Evolutionary conservation across 2,113 vertebrate species (phyloP).

Genomic region (Piprites chloris): DNA sequence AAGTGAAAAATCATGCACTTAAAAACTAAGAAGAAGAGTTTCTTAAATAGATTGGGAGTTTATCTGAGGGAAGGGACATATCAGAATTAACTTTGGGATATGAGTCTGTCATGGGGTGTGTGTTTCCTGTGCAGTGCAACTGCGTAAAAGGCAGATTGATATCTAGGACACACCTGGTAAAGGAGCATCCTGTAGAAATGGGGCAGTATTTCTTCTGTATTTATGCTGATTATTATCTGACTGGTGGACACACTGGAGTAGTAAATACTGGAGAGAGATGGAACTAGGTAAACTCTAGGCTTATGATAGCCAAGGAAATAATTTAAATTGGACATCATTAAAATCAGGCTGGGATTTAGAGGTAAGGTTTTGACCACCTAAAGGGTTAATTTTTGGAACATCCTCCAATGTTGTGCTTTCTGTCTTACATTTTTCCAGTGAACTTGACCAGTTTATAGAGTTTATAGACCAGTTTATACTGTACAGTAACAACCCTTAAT

Average conservation of each 20-base stretch:
- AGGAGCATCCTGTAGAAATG: neutral
- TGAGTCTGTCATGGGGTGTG: neutral
- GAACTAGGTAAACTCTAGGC: neutral
- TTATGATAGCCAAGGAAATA: neutral
- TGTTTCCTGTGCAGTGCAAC: neutral
- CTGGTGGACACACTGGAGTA: neutral
- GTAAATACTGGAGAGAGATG: neutral
- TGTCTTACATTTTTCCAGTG: neutral
- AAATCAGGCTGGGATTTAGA: neutral
- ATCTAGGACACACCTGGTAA: neutral
- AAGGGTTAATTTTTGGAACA: neutral
- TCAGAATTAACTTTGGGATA: neutral
- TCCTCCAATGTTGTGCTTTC: neutral
- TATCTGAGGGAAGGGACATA: neutral
- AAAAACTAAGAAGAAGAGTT: neutral
- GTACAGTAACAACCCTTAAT: neutral
- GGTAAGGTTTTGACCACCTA: neutral
- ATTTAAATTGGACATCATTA: neutral
- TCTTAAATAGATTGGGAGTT: neutral
- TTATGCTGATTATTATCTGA: neutral
- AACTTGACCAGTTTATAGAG: neutral
- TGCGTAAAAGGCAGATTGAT: neutral
- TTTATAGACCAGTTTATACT: neutral
- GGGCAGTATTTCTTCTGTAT: neutral
- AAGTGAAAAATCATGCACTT: neutral